Conservation (phyloP, 2,113 vertebrate genomes). For the Machaerirhynchus nigripectus region DNA sequence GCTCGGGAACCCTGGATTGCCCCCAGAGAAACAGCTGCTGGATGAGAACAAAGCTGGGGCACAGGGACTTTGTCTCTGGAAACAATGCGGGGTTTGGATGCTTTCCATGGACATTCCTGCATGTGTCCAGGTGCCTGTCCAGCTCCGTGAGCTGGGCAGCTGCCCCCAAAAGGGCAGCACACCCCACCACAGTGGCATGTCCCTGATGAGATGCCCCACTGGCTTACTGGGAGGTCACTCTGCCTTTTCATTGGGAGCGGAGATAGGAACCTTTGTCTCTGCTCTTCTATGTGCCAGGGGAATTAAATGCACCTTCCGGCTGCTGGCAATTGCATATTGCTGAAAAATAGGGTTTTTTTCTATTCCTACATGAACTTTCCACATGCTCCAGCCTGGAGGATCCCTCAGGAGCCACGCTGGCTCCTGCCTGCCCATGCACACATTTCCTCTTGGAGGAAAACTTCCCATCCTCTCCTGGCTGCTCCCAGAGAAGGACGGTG, state of each 20-base stretch:
- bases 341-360: background rate
- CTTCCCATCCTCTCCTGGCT: background rate
- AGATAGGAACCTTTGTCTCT: background rate
- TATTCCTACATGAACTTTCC: background rate
- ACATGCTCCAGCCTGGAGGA: background rate
- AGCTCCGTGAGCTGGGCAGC: background rate
- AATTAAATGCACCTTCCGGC: background rate
- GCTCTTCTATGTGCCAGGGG: background rate
- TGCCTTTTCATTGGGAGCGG: background rate
- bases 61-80: background rate
- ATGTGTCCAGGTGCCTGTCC: accelerated
- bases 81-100: background rate
- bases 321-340: background rate
- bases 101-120: background rate
- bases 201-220: background rate
- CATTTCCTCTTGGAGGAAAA: background rate
- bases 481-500: accelerated
- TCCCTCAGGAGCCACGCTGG: background rate
- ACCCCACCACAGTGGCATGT: background rate
- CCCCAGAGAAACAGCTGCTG: background rate
- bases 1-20: background rate
- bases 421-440: background rate
- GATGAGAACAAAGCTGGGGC: background rate
- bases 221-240: background rate
- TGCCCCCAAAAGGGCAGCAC: background rate